Base-by-base conservation (phyloP, 2,797 vertebrate genomes). In the Eremophila alpestris region DNA sequence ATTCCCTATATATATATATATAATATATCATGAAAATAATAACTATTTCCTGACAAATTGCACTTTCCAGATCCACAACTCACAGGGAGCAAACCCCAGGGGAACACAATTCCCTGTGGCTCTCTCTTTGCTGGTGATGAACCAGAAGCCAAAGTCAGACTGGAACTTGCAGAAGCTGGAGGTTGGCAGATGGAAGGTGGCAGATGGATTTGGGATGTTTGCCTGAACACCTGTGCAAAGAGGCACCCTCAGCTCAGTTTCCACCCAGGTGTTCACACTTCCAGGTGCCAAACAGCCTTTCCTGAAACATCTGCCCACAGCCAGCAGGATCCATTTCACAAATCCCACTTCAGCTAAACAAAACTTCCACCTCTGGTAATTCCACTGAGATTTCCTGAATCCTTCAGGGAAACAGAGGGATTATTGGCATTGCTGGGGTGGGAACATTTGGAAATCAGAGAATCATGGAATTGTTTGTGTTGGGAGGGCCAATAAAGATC, bases 91-190 rank as follows among this genome's bases (percentile, higher is more conserved):
- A 49, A 70, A 63, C 2, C 16, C 16, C 24, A 45, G 0, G 1
- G 6, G 7, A 62, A 63, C 26, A 22, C 16, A 6, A 7, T 16
- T 76, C 68, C 36, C 45, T 38, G 27, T 41, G 38, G 7, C 7
- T 69, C 34, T 87, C 40, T 7, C 9, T 51, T 13, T 18, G n/a
- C 9, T 46, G 27, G 7, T 9, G 41, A 23, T 7, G 12, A 52
- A 54, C 34, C 27, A 34, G 0, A 0, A 82, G n/a, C 26, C 56
- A 49, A 87, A 58, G 13, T 1, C 2, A 5, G 7, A 18, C 0
- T 45, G 40, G 40, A 78, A 0, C 6, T 40, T n/a, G 32, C 32
- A 46, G 46, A 26, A 73, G 29, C 43, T 5, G 4, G 20, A 43
- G 46, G 0, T 11, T 38, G 38, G 2, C 19, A 1, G 0, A 20